Conservation (phyloP, 2,113 vertebrate species). For the Scytalopus superciliaris region DNA sequence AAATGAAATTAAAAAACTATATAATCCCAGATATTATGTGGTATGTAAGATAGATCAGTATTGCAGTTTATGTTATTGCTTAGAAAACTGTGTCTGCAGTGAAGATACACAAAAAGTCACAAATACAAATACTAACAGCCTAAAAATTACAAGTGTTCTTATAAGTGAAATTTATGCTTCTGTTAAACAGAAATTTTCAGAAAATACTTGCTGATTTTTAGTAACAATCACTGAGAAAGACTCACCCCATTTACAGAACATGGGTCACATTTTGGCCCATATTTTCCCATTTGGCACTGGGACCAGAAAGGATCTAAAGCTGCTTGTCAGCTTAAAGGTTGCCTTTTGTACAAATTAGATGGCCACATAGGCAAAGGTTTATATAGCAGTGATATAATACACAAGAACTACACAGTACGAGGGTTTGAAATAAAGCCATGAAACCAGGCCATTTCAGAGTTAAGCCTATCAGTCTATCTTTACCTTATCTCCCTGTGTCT, state of each 20-base stretch:
- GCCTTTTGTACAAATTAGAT: neutral
- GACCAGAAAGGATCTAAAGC: neutral
- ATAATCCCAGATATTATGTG: neutral
- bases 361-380: neutral
- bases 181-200: neutral
- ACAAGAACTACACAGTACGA: neutral
- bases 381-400: neutral
- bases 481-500: slow-evolving; percentile 26
- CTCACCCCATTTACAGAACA: neutral
- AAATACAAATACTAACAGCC: neutral
- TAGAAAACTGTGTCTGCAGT: neutral
- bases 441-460: neutral
- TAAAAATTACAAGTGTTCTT: neutral
- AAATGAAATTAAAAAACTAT: neutral
- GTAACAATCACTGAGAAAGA: neutral
- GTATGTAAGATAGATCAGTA: neutral
- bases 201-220: neutral
- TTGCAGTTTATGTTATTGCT: neutral
- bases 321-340: neutral
- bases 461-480: slow-evolving; percentile 34
- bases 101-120: neutral
- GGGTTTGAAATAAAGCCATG: neutral
- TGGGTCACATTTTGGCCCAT: neutral
- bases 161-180: neutral
- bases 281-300: neutral